These are phyloP conservation scores for Ariopsis seemanni DNA, from an alignment of 2,113 vertebrate genomes.

Conservation along the genomic window DNA sequence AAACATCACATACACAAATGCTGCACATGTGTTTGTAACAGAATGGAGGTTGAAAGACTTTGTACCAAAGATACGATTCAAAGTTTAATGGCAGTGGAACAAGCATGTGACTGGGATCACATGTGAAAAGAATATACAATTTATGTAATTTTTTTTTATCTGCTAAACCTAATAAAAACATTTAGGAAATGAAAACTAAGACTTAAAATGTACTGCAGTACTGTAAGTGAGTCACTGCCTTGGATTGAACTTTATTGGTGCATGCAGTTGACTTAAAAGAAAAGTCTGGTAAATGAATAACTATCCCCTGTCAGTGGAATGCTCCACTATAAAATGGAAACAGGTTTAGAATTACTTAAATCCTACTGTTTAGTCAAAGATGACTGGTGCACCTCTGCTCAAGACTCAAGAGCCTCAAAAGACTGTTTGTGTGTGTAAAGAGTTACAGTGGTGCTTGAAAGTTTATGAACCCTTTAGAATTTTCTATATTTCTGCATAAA, in stretches of 20 bases:
- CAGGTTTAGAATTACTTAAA: constrained; percentile 33
- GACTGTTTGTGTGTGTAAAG: neutral
- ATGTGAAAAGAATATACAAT: neutral
- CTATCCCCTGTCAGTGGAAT: constrained; percentile 22
- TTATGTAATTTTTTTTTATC: neutral
- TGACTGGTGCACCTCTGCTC: constrained; percentile 4
- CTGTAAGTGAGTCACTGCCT: neutral
- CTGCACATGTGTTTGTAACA: neutral
- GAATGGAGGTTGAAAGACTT: neutral
- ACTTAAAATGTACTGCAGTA: neutral
- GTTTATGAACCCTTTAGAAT: too few species aligned
- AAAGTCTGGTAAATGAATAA: constrained; percentile 31
- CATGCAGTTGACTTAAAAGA: constrained; percentile 3
- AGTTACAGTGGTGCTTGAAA: too few species aligned
- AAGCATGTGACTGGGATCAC: neutral
- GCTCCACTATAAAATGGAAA: constrained; percentile 22
- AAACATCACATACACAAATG: neutral
- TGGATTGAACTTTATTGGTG: constrained; percentile 5
- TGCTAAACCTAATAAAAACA: neutral
- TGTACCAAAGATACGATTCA: neutral
- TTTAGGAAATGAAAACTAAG: neutral
- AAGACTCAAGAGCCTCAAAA: neutral
- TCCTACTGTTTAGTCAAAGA: constrained; percentile 36
- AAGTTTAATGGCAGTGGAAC: neutral
- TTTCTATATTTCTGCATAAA: too few species aligned